A percentile compares a stretch with the other conserved stretches of the same genome.
These are phyloP conservation scores for Catocala sponsa DNA, from an alignment of 2,888 invertebrate species.

Conservation along the genomic window DNA sequence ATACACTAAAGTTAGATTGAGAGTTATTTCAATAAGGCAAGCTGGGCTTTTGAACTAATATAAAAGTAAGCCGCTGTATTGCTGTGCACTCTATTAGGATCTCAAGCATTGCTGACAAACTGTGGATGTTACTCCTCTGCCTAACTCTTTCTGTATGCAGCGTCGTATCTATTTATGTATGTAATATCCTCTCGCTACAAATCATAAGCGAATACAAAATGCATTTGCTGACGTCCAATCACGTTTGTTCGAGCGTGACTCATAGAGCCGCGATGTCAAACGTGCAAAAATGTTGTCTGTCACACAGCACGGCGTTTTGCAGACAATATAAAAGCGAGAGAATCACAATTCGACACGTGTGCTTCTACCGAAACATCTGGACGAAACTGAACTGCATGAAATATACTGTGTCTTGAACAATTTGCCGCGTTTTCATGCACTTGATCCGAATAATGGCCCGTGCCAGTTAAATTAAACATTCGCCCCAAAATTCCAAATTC, in stretches of 20 bases:
- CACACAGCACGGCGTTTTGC: slow-evolving; percentile 22
- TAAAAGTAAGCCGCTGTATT: no score
- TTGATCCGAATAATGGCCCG: slow-evolving; percentile 27
- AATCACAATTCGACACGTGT: slow-evolving; percentile 14
- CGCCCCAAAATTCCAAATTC: slow-evolving; percentile 37
- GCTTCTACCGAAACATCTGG: slow-evolving; percentile 32
- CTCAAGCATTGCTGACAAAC: no score
- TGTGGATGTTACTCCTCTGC: no score
- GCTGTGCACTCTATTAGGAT: no score
- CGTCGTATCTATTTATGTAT: no score
- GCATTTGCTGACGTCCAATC: slow-evolving; percentile 40
- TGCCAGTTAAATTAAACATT: slow-evolving; percentile 47
- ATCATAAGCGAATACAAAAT: slow-evolving; percentile 21
- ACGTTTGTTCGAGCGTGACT: slow-evolving; percentile 48
- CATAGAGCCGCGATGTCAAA: slow-evolving; percentile 41
- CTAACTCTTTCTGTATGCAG: no score
- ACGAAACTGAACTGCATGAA: slow-evolving; percentile 15
- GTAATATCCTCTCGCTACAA: slow-evolving; percentile 6
- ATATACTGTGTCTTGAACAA: slow-evolving; percentile 19
- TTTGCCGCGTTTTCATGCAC: slow-evolving; percentile 28
- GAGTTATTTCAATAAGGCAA: no score
- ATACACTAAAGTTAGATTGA: no score
- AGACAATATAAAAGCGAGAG: slow-evolving; percentile 19
- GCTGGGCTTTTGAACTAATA: no score
- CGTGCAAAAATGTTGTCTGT: slow-evolving; percentile 72